These are phyloP conservation scores for Odocoileus hemionus DNA, from an alignment of 2,113 vertebrate species.

Conservation along the genomic window DNA sequence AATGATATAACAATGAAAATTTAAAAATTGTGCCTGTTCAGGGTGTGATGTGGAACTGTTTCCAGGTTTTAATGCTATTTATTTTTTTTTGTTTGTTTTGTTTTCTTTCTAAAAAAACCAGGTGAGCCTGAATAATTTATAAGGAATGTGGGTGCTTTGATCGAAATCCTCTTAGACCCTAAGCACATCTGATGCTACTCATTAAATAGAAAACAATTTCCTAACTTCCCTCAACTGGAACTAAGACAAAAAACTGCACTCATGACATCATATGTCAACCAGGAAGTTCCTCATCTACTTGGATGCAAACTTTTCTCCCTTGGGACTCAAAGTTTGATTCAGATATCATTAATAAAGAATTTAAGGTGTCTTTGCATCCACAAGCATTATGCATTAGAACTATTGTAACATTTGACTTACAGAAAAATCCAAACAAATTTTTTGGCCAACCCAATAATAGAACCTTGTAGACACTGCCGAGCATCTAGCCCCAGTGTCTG, in stretches of 20 bases:
- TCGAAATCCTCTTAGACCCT: conserved; percentile 26
- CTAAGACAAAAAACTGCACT: background rate
- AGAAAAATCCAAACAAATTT: background rate
- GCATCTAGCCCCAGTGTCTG: background rate
- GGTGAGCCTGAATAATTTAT: background rate
- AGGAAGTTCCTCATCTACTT: background rate
- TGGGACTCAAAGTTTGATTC: background rate
- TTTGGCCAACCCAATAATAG: background rate
- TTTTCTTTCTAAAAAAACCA: background rate
- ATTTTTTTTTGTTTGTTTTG: background rate
- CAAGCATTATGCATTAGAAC: background rate
- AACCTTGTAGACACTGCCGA: background rate
- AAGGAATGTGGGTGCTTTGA: background rate
- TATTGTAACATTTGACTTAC: background rate
- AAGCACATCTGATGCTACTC: background rate
- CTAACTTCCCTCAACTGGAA: conserved; percentile 14
- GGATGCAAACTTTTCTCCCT: background rate
- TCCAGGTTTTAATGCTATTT: background rate
- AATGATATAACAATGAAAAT: background rate
- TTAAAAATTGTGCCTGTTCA: background rate
- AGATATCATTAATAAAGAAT: background rate
- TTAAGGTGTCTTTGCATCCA: background rate
- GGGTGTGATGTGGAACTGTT: background rate
- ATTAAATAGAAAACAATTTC: background rate
- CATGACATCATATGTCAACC: background rate